Base-by-base conservation (phyloP, 2,888 invertebrate genomes). In the Abscondita cerata region DNA sequence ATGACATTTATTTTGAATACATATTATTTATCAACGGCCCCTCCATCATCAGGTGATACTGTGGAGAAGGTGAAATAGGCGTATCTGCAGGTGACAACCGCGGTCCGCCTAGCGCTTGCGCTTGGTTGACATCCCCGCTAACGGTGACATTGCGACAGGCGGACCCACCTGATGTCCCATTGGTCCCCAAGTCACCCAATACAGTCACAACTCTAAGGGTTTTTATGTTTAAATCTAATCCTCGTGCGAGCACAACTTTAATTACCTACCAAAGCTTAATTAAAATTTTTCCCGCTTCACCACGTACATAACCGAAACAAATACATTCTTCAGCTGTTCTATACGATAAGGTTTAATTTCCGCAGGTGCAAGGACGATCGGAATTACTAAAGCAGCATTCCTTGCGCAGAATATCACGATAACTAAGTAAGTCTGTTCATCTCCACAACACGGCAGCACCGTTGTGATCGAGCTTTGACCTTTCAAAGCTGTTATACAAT, bases 101-200 rank as follows among this genome's bases (percentile, higher is more conserved):
- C 74, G 72, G 75, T 75, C 76, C 79, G 78, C 79, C 79, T 75
- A 74, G 75, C 77, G 78, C 79, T 68, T 70, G 79, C 77, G 77
- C 74, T 44, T 58, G 74, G 77, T 77, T 79, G 79, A 79, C 79
- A 79, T 79, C 76, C 79, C 75, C 67, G 75, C 72, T 59, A 57
- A 56, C 74, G 79, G 79, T 79, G 80, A 80, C 80, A 80, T 77
- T 76, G 74, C 72, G 79, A 80, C 80, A 77, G 76, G 73, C 77
- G 76, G 75, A 77, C 76, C 79, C 78, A 79, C 80, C 79, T 79
- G 79, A 44, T 79, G 78, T 78, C 70, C 78, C 73, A 78, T 78
- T 78, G 78, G 79, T 72, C 72, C 76, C 69, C 70, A 75, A 73
- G 73, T 74, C 73, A 76, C 75, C 80, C 80, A 78, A 78, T 79